phyloP scores from a whole-genome alignment of 2,888 invertebrate genomes.

The Drosophila demipolita region DNA sequence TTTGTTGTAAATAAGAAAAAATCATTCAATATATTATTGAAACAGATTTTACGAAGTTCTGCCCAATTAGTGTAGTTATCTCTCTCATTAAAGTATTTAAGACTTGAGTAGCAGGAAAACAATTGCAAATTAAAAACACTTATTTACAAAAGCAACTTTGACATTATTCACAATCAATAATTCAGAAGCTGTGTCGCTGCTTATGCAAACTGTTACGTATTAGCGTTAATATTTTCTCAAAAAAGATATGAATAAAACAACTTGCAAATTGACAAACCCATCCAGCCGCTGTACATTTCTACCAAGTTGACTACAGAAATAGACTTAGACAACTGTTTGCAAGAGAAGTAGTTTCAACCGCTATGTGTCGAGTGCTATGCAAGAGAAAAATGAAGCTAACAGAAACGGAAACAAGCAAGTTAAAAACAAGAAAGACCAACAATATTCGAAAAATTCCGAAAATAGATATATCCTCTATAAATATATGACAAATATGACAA shows the following conservation, averaged over 20 bases:
- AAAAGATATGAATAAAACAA: background rate
- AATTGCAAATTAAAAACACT: background rate
- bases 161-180: background rate
- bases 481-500: background rate
- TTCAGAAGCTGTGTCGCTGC: background rate
- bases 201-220: constrained; percentile 32
- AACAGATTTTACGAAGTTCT: background rate
- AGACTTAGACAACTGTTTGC: constrained; percentile 45
- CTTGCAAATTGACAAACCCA: constrained; percentile 27
- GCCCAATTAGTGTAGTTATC: background rate
- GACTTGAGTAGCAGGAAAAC: background rate
- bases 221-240: constrained; percentile 10
- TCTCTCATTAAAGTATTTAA: background rate
- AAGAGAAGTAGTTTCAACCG: constrained; percentile 48
- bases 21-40: background rate
- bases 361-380: constrained; percentile 53
- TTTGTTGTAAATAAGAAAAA: background rate
- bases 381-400: constrained; percentile 39
- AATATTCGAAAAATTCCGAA: constrained; percentile 15
- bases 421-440: constrained; percentile 13
- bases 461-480: background rate
- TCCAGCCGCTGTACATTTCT: constrained; percentile 31
- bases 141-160: background rate
- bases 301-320: constrained; percentile 36
- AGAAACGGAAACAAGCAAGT: constrained; percentile 26